Evolutionary conservation across 1,140 invertebrate genomes (phyloP), one percentile per base, ranked within the genome.

Genomic region (Pogonus chalceus): DNA sequence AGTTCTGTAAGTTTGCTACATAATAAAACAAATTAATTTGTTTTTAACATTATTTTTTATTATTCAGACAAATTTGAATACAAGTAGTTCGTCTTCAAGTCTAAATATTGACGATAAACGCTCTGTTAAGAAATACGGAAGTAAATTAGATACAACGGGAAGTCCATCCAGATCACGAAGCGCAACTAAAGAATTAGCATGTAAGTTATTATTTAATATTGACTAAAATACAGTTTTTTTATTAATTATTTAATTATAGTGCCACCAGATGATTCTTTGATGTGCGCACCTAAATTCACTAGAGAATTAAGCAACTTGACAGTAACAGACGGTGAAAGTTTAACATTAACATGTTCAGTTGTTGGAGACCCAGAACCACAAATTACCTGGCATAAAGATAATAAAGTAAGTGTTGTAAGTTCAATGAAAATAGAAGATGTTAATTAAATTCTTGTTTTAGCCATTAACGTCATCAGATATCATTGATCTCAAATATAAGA

Each of bases 341-440:
- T 94, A 49, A 78, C 84, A 53, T 73, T 96, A 10, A 83, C 75
- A 10, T 90, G 85, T 43, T 80, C 84, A 18, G 87, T 96, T 20
- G 81, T 81, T 50, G 92, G 91, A 14, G 91, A 94, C 69, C 92
- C 92, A n/a, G 90, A 93, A 66, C 91, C 91, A 2, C 82, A 90
- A 63, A 82, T 94, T 1, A 80, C 83, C 53, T 96, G 92, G 92
- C 78, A 76, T 53, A 94, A 92, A 72, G 82, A 87, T 60, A 83
- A 82, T 49, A 83, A 87, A 67, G 78, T 79, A 64, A 58, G 43
- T 52, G n/a, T 12, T 49, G 22, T 49, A 9, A 20, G 47, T 49
- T 23, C n/a, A 16, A 53, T 18, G 20, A 37, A 54, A 22, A 43
- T 51, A 59, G 56, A 56, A 52, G 31, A 59, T 24, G 35, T 53